Base-by-base conservation (phyloP, 2,113 vertebrate genomes). In the Hippocampus comes region DNA sequence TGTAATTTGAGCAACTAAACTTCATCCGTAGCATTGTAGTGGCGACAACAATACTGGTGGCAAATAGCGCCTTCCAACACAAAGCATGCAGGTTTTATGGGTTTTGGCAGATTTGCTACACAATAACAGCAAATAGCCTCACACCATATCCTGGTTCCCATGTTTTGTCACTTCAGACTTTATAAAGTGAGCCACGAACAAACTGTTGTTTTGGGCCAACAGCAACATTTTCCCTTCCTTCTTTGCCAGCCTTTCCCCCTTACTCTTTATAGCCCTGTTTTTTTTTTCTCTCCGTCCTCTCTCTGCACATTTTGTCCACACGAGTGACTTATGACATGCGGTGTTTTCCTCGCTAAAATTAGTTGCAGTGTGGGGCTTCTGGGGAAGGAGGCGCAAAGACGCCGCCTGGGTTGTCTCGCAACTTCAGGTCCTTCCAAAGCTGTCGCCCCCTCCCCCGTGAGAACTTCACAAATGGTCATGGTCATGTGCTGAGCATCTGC, bases 181-280 rank as follows among this genome's bases (percentile, higher is more conserved):
- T 83, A 69, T 67, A 55, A 82, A 86, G 56, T 65, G 68, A 81
- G 60, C 80, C 75, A 77, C 77, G 84, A 91, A 93, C 90, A 91
- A 93, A 92, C 88, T 70, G 30, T 68, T 25, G 56, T 76, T 67
- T 74, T 43, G 61, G 88, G 92, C 90, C 91, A 92, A 89, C 65
- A 85, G 87, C 82, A 91, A 90, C 84, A 88, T 84, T 83, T 81
- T 82, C 67, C 81, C 77, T 77, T 78, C 71, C 74, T 84, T 66
- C 34, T 72, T 46, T 83, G 86, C 85, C 82, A 84, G 66, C 78
- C 67, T 63, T 83, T 75, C 73, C 79, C 73, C 71, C 15, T 73
- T 70, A 67, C 46, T 79, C 76, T 84, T 76, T 83, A 73, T 76
- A 65, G 77, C 82, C 51, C 70, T 77, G 72, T 76, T 61, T 74